Evolutionary conservation across 2,113 vertebrate genomes (phyloP), one percentile per base, ranked within the genome.

Genomic region (Todiramphus saurophagus): DNA sequence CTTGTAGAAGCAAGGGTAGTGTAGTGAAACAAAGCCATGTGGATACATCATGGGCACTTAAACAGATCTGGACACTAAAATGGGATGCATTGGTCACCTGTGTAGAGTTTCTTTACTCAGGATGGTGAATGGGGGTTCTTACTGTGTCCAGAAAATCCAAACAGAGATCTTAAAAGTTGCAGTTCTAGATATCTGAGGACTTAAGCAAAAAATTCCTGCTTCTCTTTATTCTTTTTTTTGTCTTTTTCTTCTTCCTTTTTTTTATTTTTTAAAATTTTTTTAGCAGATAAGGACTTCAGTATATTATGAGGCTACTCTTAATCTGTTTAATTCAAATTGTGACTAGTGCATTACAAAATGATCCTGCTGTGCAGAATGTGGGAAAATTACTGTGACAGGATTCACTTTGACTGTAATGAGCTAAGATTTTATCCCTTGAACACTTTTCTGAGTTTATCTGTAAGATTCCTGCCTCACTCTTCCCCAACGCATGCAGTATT

Each of bases 261-360:
- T 28, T 10, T 37, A 37, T 37, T 37, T 37, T 37, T 37, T 37
- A 37, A 37, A 37, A 37, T 24, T 19, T 51, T 31, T 53, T 67
- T 59, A 63, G 43, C 39, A 59, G 67, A 39, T 74, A 67, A 83
- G 31, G 7, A 84, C 18, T 70, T 93, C n/a, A 93, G 33, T 76
- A 39, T 84, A 76, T 89, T 16, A 41, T 48, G n/a, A 92, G 48
- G 37, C 63, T 95, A 48, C 23, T 17, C 60, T 87, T 83, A 75
- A 72, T 96, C 76, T 80, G 95, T 88, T 84, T 89, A 90, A 92
- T 95, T 86, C 86, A 72, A 73, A 83, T 72, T 72, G 28, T 87
- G 53, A 50, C 41, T 89, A 28, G 25, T 87, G 46, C 20, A 72
- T 83, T 91, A 68, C 51, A 72, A 78, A 94, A 90, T 48, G 0